These are phyloP conservation scores for Homalodisca vitripennis DNA, from an alignment of 1,140 invertebrate species.

Conservation along the genomic window DNA sequence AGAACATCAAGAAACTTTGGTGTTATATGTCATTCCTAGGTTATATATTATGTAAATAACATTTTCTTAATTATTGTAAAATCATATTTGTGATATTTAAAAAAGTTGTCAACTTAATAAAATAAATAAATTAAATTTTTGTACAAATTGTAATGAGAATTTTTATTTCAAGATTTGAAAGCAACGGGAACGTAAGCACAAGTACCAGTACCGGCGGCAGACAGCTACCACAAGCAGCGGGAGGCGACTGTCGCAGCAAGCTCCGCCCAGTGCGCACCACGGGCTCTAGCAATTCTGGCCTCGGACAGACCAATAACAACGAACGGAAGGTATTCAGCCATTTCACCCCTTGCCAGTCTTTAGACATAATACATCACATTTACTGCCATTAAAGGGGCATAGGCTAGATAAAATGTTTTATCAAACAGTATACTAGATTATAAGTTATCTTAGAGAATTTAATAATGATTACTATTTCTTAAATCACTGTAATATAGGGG, in stretches of 20 bases:
- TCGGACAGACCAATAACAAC: slow-evolving; percentile 31
- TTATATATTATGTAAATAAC: too few relatives aligned
- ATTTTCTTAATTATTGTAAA: too few relatives aligned
- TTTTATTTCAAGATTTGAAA: slow-evolving; percentile 18
- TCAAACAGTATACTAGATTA: background rate
- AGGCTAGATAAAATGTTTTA: background rate
- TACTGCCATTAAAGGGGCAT: background rate
- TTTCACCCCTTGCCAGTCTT: background rate
- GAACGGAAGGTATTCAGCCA: slow-evolving; percentile 34
- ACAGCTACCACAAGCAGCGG: background rate
- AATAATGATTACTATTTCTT: background rate
- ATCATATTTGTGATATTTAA: too few relatives aligned
- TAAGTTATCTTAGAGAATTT: background rate
- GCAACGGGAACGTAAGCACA: slow-evolving; percentile 14
- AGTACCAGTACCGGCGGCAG: background rate
- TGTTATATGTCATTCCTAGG: too few relatives aligned
- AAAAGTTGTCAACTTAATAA: too few relatives aligned
- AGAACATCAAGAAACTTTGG: too few relatives aligned
- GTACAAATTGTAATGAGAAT: too few relatives aligned
- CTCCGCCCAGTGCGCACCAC: slow-evolving; percentile 21
- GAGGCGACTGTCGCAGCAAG: background rate
- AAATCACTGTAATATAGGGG: too few relatives aligned
- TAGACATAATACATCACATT: background rate
- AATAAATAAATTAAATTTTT: too few relatives aligned
- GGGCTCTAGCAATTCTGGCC: slow-evolving; percentile 36